These are phyloP conservation scores for Chloropsis hardwickii DNA, from an alignment of 2,113 vertebrate genomes.

Conservation along the genomic window DNA sequence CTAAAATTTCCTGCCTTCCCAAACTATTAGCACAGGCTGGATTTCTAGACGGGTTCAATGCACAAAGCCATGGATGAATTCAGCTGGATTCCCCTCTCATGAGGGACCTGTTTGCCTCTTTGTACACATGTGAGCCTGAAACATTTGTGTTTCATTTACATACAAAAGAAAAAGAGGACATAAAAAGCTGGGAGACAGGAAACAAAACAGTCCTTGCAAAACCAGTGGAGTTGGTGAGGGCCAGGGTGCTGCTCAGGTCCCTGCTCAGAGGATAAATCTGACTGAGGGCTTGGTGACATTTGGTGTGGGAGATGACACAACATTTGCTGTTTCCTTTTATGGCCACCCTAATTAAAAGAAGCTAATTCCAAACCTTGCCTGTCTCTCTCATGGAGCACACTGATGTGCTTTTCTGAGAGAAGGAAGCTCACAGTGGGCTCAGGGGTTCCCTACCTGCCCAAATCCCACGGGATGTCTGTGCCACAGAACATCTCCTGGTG, in stretches of 20 bases:
- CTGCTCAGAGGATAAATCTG: neutral
- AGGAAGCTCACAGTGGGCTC: accelerated
- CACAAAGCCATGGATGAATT: neutral
- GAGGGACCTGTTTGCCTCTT: neutral
- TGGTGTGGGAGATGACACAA: neutral
- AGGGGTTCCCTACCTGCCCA: neutral
- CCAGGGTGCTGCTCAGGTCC: neutral
- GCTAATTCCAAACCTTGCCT: neutral
- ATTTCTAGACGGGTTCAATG: neutral
- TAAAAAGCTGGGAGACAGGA: neutral
- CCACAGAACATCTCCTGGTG: neutral
- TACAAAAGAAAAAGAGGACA: neutral
- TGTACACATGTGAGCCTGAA: neutral
- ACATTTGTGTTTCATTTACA: neutral
- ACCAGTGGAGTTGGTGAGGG: accelerated
- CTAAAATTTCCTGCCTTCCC: neutral
- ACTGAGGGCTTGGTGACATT: neutral
- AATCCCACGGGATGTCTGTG: neutral
- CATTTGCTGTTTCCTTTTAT: neutral
- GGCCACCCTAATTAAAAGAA: neutral
- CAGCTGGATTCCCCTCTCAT: neutral
- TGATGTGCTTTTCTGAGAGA: neutral
- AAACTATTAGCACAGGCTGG: neutral
- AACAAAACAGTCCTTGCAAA: neutral
- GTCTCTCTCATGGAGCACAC: neutral